A percentile compares a stretch with the other conserved stretches of the same genome.
phyloP scores from a whole-genome alignment of 2,797 vertebrate genomes.

The Mormyrops attenuatus region DNA sequence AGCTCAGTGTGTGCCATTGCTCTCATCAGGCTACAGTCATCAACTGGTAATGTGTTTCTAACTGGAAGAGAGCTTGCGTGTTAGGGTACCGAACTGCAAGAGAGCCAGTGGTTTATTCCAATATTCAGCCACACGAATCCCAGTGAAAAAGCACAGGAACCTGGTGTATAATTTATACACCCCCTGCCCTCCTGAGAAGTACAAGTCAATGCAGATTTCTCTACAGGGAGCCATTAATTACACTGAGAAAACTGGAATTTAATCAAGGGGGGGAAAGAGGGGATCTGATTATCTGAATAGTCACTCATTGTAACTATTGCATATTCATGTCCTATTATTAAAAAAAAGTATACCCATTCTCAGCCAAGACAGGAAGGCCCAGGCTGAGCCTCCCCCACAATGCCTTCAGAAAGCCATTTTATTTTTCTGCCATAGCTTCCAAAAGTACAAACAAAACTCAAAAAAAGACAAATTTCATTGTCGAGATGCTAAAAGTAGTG shows the following conservation, averaged over 20 bases:
- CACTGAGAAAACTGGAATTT: constrained; percentile 9
- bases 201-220: constrained; percentile 1
- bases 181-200: neutral
- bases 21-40: neutral
- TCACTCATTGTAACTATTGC: constrained; percentile 31
- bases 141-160: neutral
- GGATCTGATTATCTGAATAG: constrained; percentile 12
- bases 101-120: neutral
- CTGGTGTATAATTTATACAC: neutral
- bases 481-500: neutral
- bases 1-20: neutral
- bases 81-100: neutral
- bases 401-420: neutral
- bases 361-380: neutral
- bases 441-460: neutral
- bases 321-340: constrained; percentile 37
- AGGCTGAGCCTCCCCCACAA: neutral
- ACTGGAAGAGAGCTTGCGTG: neutral
- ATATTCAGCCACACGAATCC: neutral
- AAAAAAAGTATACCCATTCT: neutral
- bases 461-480: neutral
- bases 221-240: constrained; percentile 13
- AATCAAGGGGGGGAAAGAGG: neutral
- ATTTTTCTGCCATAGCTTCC: neutral
- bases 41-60: neutral